Evolutionary conservation across 1,140 invertebrate species (phyloP).

Genomic region (Drosophila sturtevanti): DNA sequence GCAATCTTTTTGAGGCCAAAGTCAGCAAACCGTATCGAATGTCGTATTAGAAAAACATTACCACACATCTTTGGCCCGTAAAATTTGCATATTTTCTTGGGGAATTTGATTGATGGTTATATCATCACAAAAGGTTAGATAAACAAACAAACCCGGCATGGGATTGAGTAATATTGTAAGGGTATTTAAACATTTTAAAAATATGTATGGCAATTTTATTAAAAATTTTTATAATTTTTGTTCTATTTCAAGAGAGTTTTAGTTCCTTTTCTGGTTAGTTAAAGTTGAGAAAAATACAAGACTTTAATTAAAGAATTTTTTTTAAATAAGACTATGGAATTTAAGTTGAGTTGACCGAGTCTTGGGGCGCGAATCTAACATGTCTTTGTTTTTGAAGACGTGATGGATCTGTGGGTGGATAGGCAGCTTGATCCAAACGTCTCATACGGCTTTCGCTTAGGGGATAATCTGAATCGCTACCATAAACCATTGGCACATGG

Average conservation of each 20-base stretch:
- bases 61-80: slow-evolving; percentile 14
- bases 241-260: background rate
- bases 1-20: background rate
- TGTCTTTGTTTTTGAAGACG: background rate
- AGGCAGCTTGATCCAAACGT: slow-evolving; percentile 40
- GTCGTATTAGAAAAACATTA: slow-evolving; percentile 53
- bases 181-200: background rate
- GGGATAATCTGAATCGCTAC: slow-evolving; percentile 10
- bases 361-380: slow-evolving; percentile 8
- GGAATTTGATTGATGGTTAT: slow-evolving; percentile 42
- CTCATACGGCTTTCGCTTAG: slow-evolving; percentile 24
- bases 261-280: background rate
- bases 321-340: background rate
- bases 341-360: background rate
- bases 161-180: slow-evolving; percentile 39
- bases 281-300: background rate
- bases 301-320: background rate
- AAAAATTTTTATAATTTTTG: background rate
- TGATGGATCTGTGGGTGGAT: slow-evolving; percentile 30
- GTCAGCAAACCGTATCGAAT: slow-evolving; percentile 4
- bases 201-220: background rate
- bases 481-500: background rate
- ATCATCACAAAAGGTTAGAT: slow-evolving; percentile 66
- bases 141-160: slow-evolving; percentile 45
- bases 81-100: slow-evolving; percentile 40